A percentile compares a stretch with the other conserved stretches of the same genome.
Conservation (phyloP, 1,140 invertebrate genomes). For the Papilio aristodemus region DNA sequence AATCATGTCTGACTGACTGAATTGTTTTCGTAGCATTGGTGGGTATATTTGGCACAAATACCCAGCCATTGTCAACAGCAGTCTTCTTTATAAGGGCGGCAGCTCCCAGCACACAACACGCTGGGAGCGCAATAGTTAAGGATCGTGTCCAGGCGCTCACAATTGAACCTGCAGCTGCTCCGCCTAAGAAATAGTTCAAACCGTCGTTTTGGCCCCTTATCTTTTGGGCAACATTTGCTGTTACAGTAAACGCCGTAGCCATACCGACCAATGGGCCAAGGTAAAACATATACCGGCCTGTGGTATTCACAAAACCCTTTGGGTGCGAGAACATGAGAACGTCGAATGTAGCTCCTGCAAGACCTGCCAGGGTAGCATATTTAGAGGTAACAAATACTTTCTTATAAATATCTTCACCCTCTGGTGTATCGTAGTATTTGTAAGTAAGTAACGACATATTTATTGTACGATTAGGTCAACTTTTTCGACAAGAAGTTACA, state of each 20-base stretch:
- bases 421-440: conserved; percentile 86
- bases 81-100: conserved; percentile 82
- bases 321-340: conserved; percentile 82
- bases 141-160: conserved; percentile 81
- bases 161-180: conserved; percentile 80
- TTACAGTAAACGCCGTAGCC: conserved; percentile 83
- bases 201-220: conserved; percentile 84
- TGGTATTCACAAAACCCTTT: conserved; percentile 67
- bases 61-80: conserved; percentile 77
- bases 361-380: conserved; percentile 77
- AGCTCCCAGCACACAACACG: conserved; percentile 63
- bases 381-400: conserved; percentile 84
- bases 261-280: conserved; percentile 83
- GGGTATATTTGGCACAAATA: conserved; percentile 70
- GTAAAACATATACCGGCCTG: conserved; percentile 73
- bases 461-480: conserved; percentile 35
- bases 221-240: conserved; percentile 81
- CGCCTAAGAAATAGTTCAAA: conserved; percentile 83
- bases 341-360: conserved; percentile 80
- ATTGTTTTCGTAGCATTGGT: conserved; percentile 47
- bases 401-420: conserved; percentile 84
- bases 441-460: conserved; percentile 57
- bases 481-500: conserved; percentile 56
- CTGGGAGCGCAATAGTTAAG: conserved; percentile 47
- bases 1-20: conserved; percentile 58